phyloP scores from a whole-genome alignment of 2,113 vertebrate species.

The Callaeas wilsoni region DNA sequence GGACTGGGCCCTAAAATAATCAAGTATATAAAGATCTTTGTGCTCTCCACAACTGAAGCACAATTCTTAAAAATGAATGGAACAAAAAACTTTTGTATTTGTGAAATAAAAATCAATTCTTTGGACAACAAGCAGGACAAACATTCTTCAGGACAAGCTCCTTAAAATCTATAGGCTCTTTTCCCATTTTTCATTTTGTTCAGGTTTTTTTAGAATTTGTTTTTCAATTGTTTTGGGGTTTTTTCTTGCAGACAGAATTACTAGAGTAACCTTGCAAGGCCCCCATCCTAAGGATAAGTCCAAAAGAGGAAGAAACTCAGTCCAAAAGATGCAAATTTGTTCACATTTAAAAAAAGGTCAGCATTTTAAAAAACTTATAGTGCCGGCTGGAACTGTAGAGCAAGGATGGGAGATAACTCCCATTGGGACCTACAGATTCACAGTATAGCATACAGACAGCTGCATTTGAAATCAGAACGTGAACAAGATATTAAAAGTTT shows the following conservation, averaged over 20 bases:
- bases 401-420: background rate
- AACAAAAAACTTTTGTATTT: background rate
- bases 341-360: background rate
- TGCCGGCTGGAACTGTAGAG: background rate
- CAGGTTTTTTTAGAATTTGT: rapidly evolving
- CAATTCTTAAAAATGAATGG: constrained; percentile 4
- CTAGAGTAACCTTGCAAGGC: background rate
- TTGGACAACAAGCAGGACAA: background rate
- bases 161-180: background rate
- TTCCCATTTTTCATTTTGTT: background rate
- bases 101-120: constrained; percentile 23
- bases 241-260: background rate
- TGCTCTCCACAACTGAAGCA: background rate
- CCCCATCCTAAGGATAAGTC: background rate
- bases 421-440: background rate
- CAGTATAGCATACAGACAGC: background rate
- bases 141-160: background rate
- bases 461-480: background rate
- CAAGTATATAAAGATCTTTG: background rate
- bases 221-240: background rate
- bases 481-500: background rate
- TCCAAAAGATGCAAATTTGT: background rate
- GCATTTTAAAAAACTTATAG: background rate
- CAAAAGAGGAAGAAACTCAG: background rate
- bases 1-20: background rate